Conservation (phyloP, 2,113 vertebrate species). For the Pagrus major region DNA sequence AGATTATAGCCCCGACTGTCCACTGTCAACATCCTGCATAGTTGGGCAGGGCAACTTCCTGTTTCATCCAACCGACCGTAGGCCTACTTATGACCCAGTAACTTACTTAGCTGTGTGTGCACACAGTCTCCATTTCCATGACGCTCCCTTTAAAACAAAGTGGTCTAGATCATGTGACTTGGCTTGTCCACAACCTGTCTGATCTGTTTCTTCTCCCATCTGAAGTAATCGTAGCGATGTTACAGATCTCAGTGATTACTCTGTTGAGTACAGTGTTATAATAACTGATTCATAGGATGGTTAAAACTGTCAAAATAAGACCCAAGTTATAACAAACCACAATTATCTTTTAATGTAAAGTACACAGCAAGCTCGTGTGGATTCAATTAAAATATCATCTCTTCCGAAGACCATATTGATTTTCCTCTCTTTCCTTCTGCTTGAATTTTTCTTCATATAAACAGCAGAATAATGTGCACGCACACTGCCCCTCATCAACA, state of each 20-base stretch:
- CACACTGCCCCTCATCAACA: constrained; percentile 35
- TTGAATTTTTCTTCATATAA: constrained; percentile 2
- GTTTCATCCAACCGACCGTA: not conserved
- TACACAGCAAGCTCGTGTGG: not conserved
- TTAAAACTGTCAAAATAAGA: not conserved
- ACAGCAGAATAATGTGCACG: not conserved
- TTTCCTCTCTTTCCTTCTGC: not conserved
- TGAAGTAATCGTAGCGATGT: not conserved
- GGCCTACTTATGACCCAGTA: not conserved
- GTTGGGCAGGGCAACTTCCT: not conserved
- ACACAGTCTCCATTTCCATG: not conserved
- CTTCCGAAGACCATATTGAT: constrained; percentile 11
- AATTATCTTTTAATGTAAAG: not conserved
- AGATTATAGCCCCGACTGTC: not conserved
- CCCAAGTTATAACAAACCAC: not conserved
- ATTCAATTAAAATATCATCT: constrained; percentile 7
- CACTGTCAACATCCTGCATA: not conserved
- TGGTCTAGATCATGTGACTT: not conserved
- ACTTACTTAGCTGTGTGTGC: not conserved
- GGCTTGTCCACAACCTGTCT: not conserved
- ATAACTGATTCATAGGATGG: not conserved
- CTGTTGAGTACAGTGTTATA: not conserved
- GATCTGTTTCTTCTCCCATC: not conserved
- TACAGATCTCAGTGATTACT: not conserved
- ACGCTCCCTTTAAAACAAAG: constrained; percentile 2